Base-by-base conservation (phyloP, 1,140 invertebrate genomes). In the Camponotus pennsylvanicus region DNA sequence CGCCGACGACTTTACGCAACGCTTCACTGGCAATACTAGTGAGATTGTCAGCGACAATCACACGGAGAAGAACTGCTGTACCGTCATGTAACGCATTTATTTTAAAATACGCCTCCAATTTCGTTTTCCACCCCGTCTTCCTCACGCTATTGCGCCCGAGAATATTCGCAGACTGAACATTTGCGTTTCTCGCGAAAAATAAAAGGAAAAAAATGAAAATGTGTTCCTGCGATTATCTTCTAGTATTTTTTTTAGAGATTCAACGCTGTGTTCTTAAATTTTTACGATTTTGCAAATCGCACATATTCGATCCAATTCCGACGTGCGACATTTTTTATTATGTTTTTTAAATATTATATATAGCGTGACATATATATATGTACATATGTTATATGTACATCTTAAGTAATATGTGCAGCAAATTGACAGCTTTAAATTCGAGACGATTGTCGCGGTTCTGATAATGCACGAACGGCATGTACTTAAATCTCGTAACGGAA, bases 1-100 rank as follows among this genome's bases (percentile, higher is more conserved):
- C 78, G 87, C 91, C 4, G 91, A 93, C 71, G 92, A 93, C 77
- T 95, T 96, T 87, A 96, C 96, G 86, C 95, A 96, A 73, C 95
- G 96, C 84, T 97, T 97, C 89, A 96, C 96, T 52, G 97, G 97
- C 11, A 96, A 97, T 86, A 97, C 97, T 3, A 96, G 96, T 63
- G 96, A 97, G 87, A 96, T 96, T 88, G 95, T 97, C 78, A 96
- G 96, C 70, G 96, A 96, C 87, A 97, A 96, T 92, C 95, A 96
- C 61, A 95, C 95, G 86, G 96, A 96, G 66, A 96, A 96, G 93
- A 95, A 95, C 80, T 97, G 97, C 92, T 97, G 97, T 90, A 90
- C 95, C 55, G 78, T 96, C 79, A 95, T 95, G 94, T 95, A 91
- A 94, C 18, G 55, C 76, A 32, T n/a, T 67, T 59, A 49, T 52